Conservation (phyloP, 2,113 vertebrate genomes). For the Danionella cerebrum region DNA sequence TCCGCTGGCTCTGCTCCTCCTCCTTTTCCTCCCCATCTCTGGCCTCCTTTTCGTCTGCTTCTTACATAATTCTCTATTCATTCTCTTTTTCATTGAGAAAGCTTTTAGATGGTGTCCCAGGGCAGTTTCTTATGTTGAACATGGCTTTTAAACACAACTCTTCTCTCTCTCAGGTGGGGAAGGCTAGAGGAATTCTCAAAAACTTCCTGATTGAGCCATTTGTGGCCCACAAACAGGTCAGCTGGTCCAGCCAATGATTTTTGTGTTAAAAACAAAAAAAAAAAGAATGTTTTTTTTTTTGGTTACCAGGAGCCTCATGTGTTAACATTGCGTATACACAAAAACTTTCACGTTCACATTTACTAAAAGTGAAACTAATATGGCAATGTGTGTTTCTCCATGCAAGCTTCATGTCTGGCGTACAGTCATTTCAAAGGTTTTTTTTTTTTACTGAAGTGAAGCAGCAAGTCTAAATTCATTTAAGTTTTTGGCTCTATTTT, state of each 20-base stretch:
- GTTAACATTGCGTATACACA: too few species aligned
- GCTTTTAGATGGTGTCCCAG: not conserved
- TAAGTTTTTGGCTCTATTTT: too few species aligned
- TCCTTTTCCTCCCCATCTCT: not conserved
- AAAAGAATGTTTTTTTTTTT: too few species aligned
- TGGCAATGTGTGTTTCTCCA: too few species aligned
- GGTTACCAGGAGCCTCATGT: too few species aligned
- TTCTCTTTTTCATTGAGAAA: not conserved
- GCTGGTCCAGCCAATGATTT: constrained; percentile 2
- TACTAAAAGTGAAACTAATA: too few species aligned
- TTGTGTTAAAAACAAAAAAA: not conserved
- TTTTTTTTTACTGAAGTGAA: too few species aligned
- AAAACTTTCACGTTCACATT: too few species aligned
- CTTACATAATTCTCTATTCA: constrained; percentile 2
- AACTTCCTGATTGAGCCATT: constrained; percentile 97
- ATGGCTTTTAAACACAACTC: not conserved
- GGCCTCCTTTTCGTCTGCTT: not conserved
- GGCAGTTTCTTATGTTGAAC: not conserved
- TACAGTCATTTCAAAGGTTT: too few species aligned
- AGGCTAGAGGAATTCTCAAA: constrained; percentile 87
- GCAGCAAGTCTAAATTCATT: too few species aligned
- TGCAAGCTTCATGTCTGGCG: too few species aligned
- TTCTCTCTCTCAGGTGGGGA: constrained; percentile 73
- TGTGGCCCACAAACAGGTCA: constrained; percentile 87
- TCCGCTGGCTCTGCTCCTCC: not conserved